Conservation (phyloP, 2,113 vertebrate genomes). For the Myotis brandtii region DNA sequence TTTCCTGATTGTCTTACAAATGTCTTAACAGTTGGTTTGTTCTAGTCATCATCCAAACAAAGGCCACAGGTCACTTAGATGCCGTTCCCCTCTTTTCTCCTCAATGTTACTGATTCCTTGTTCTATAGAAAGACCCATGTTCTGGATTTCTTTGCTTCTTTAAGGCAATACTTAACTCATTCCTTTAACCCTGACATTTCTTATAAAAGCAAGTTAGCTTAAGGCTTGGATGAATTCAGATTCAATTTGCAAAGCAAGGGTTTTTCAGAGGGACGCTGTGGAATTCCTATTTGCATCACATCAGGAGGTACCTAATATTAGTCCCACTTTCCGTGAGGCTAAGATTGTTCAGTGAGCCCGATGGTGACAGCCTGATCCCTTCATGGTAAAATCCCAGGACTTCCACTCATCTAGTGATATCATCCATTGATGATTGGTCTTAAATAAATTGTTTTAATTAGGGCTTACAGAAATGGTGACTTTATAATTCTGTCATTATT, state of each 20-base stretch:
- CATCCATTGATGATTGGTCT: neutral
- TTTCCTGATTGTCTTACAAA: neutral
- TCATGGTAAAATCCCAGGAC: neutral
- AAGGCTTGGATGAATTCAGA: neutral
- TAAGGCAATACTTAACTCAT: neutral
- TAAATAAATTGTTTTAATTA: neutral
- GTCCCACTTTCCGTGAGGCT: neutral
- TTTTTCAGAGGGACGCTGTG: neutral
- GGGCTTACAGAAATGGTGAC: neutral
- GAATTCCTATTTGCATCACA: neutral
- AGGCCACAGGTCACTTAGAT: neutral
- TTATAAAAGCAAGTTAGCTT: neutral
- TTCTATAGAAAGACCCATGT: neutral
- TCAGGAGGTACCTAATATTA: neutral
- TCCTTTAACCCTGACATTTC: neutral
- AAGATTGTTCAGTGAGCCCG: neutral
- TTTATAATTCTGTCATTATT: constrained; percentile 11
- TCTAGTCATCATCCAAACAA: neutral
- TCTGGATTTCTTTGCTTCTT: neutral
- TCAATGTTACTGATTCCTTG: neutral
- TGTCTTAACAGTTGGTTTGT: neutral
- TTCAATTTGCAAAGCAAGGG: neutral
- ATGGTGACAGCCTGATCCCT: neutral
- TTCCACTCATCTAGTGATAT: neutral
- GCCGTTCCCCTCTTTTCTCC: neutral